Conservation (phyloP, 2,888 invertebrate genomes). For the Chrysolina haemoptera region DNA sequence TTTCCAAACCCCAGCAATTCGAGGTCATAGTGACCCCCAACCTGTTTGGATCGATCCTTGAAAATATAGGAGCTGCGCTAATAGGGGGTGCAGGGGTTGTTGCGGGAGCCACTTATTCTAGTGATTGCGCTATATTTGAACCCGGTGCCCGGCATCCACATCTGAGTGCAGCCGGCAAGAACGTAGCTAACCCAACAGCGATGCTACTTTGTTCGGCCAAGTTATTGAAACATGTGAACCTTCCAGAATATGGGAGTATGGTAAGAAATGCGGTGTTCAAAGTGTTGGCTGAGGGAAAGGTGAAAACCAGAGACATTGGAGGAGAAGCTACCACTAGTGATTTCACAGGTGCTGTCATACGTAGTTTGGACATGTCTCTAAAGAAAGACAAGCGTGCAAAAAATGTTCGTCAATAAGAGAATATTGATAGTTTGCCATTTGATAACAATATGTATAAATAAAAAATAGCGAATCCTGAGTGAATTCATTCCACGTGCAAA, state of each 20-base stretch:
- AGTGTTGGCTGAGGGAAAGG: slow-evolving; percentile 81
- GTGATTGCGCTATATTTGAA: slow-evolving; percentile 95
- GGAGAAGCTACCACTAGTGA: slow-evolving; percentile 96
- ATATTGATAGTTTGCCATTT: no score
- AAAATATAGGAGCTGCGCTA: slow-evolving; percentile 95
- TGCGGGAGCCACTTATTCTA: slow-evolving; percentile 94
- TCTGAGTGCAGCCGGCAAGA: slow-evolving; percentile 92
- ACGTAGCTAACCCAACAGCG: slow-evolving; percentile 98
- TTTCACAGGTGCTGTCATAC: slow-evolving; percentile 70
- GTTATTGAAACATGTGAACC: slow-evolving; percentile 86
- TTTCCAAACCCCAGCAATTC: slow-evolving; percentile 97
- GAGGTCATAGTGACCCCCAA: slow-evolving; percentile 99
- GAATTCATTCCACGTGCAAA: no score
- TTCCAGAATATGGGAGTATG: slow-evolving; percentile 83
- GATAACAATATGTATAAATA: no score
- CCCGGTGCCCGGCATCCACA: slow-evolving; percentile 98
- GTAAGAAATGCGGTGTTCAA: slow-evolving; percentile 79
- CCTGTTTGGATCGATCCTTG: slow-evolving; percentile 97
- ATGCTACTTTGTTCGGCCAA: slow-evolving; percentile 76
- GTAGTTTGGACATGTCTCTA: neutral
- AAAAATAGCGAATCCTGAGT: no score
- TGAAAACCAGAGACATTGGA: slow-evolving; percentile 93
- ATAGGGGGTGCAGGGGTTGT: slow-evolving; percentile 99
- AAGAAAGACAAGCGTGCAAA: no score
- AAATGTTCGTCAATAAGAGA: no score